Evolutionary conservation across 2,888 invertebrate genomes (phyloP), one percentile per base, ranked within the genome.

Genomic region (Galeruca laticollis): DNA sequence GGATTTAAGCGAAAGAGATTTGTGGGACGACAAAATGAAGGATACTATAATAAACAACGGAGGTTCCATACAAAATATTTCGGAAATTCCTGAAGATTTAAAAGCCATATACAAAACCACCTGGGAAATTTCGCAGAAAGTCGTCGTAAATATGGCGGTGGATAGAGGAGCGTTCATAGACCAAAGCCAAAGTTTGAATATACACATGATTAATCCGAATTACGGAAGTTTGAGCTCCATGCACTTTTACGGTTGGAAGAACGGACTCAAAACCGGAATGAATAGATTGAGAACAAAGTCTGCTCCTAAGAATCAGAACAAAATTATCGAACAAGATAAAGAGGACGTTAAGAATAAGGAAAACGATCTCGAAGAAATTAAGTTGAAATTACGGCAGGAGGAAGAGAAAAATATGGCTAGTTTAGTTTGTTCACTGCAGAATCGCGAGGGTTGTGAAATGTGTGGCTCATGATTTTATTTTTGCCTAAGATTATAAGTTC

Each of bases 261-360:
- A 93, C 86, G 99, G 99, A 3, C 87, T 99, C 68, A 99, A 99
- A 87, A 99, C 99, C 1, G 99, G 99, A 62, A 98, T 99, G 98
- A 99, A 99, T 85, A 98, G 99, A 84, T 87, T 99, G 75, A 98
- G 84, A 60, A 98, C 98, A 0, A 98, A 97, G 83, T 96, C 99
- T 6, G 99, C 99, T 0, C 97, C 94, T 0, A 93, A 95, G 84
- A 96, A 99, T 4, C 96, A 99, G 83, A 99, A 99, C 83, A 99
- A 99, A 85, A 99, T 98, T 0, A 97, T 99, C 0, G 97, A 98
- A 31, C 35, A 33, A 33, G 9, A 18, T 15, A 64, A 66, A 33
- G 47, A 59, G 31, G 35, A 20, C 8, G 51, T n/a, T 37, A 9
- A 11, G 20, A 35, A 35, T 31, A 49, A 65, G 40, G 62, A 64